Evolutionary conservation across 2,113 vertebrate species (phyloP).

Genomic region (Sclerurus mexicanus): DNA sequence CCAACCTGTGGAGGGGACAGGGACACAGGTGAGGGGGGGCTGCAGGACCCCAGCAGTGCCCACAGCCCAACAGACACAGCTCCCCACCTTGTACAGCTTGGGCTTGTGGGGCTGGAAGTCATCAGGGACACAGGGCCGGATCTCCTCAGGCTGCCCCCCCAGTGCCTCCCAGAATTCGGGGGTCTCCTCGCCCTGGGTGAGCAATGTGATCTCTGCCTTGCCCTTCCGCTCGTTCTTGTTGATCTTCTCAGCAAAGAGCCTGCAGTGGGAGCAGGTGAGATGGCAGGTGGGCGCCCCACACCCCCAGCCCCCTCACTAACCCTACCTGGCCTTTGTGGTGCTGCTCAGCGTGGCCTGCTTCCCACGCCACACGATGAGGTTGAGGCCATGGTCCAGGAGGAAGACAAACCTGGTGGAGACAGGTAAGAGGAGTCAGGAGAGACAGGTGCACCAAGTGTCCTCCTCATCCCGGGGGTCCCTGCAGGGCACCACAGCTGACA

Average conservation of each 20-base stretch:
- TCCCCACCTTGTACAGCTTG: slow-evolving; percentile 92
- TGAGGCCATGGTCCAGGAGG: slow-evolving; percentile 86
- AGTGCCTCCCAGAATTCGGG: slow-evolving; percentile 89
- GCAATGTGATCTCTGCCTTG: slow-evolving; percentile 86
- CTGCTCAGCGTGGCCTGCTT: slow-evolving; percentile 86
- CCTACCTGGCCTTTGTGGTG: slow-evolving; percentile 95
- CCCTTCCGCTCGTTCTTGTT: slow-evolving; percentile 96
- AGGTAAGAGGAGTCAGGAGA: not conserved
- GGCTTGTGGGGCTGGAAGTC: slow-evolving; percentile 88
- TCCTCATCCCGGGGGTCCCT: not conserved
- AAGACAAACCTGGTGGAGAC: slow-evolving; percentile 86
- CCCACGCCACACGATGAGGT: slow-evolving; percentile 92
- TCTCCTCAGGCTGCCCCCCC: slow-evolving; percentile 91
- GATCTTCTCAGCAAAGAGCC: slow-evolving; percentile 96
- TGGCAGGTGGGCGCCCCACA: not conserved
- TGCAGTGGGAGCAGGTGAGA: not conserved
- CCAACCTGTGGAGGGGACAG: slow-evolving; percentile 79
- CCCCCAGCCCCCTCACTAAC: not conserved
- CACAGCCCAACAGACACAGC: fast-evolving
- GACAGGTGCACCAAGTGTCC: fast-evolving
- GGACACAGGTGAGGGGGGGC: not conserved
- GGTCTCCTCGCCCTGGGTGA: slow-evolving; percentile 86
- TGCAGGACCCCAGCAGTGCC: not conserved
- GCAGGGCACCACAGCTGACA: not conserved
- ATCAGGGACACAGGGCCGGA: slow-evolving; percentile 87